Base-by-base conservation (phyloP, 2,113 vertebrate genomes). In the Varanus salvator region DNA sequence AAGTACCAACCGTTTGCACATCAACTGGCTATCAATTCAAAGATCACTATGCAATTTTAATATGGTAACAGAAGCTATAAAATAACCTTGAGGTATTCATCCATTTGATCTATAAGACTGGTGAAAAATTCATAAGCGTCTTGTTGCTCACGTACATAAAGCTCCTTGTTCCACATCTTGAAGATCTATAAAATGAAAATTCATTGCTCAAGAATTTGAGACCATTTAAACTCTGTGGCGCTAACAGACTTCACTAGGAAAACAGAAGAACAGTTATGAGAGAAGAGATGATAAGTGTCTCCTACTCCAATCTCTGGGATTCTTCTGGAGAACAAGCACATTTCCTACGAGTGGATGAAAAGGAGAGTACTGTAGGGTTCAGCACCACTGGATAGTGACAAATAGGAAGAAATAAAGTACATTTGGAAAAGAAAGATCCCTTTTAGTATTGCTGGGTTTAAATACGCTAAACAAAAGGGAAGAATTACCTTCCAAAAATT, bases 81-180 rank as follows among this genome's bases (percentile, higher is more conserved):
- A 52, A 27, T 80, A 97, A 99, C 99, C 98, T 99, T 99, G 80
- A 99, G 98, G 93, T 99, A 98, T 54, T 99, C 99, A 85, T 99
- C 99, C 93, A 99, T 98, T 96, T 99, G 99, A 95, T 99, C 99
- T 94, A 99, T 98, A 80, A 99, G 98, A 92, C 99, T 99, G 77
- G 99, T 99, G 95, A 99, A 99, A 97, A 99, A 99, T 95, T 99
- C 99, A 38, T 99, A 99, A 1, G 99, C 99, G 92, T 99, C 99
- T 92, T 99, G 99, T 89, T 99, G 99, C 83, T 99, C 99, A 92
- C 99, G 97, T 17, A 99, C 99, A 57, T 99, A 99, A 50, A 99
- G 96, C 93, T 99, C 99, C 89, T 98, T 99, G 96, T 99, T 99
- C 99, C 99, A 99, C 98, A 99, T 99, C 96, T 99, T 99, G 96